Evolutionary conservation across 2,888 invertebrate genomes (phyloP).

Genomic region (Thecophora atra): DNA sequence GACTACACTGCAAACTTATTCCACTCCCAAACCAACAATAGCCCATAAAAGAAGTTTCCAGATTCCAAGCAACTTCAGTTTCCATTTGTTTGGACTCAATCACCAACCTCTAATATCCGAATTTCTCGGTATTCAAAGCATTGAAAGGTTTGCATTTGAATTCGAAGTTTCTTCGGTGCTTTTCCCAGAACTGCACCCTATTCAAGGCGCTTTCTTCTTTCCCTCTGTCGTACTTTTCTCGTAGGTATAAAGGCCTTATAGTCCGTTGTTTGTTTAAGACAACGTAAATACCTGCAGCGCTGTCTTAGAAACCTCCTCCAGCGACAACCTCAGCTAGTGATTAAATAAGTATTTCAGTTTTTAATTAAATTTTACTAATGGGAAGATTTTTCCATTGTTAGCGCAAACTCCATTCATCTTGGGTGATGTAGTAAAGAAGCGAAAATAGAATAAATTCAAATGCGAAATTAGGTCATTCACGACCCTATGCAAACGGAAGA

Average conservation of each 20-base stretch:
- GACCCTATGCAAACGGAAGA: background rate
- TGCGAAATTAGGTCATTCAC: background rate
- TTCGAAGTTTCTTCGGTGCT: too few species aligned
- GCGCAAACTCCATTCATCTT: background rate
- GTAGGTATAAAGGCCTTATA: too few species aligned
- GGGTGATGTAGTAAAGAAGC: background rate
- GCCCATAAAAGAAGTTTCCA: background rate
- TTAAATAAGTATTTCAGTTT: background rate
- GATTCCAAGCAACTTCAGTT: background rate
- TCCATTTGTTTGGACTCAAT: too few species aligned
- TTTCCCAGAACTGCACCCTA: too few species aligned
- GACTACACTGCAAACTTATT: background rate
- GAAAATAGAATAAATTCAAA: background rate
- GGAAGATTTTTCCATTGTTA: background rate
- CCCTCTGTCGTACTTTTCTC: too few species aligned
- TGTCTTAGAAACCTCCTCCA: background rate
- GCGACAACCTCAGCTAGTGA: background rate
- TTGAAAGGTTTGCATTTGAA: too few species aligned
- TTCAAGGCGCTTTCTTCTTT: too few species aligned
- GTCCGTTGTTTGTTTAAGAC: too few species aligned
- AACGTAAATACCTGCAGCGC: too few species aligned
- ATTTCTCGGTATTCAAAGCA: too few species aligned
- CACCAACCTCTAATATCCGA: too few species aligned
- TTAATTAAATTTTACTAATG: background rate
- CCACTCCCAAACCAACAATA: background rate